phyloP scores from a whole-genome alignment of 2,797 vertebrate genomes.

The Octomys mimax region DNA sequence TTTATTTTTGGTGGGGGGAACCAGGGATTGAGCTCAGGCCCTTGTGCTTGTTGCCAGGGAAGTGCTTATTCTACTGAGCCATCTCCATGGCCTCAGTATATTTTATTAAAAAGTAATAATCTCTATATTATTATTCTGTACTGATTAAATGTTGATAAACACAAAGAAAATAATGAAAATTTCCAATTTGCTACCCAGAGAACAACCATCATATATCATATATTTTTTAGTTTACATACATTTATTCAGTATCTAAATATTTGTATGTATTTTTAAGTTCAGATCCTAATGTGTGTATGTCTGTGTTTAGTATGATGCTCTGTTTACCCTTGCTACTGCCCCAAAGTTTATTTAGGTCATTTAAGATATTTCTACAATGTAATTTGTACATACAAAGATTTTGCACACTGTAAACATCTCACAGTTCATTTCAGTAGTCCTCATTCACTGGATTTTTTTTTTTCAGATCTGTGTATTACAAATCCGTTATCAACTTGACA shows the following conservation, averaged over 20 bases:
- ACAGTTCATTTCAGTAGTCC: neutral
- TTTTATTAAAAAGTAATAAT: neutral
- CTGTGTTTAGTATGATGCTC: neutral
- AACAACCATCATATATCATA: slow-evolving; percentile 20
- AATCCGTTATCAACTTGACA: neutral
- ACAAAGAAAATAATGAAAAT: neutral
- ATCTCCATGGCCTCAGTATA: neutral
- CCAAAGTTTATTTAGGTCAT: neutral
- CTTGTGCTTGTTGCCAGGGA: too few species aligned
- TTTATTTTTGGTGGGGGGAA: too few species aligned
- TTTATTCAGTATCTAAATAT: neutral
- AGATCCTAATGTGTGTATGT: slow-evolving; percentile 7
- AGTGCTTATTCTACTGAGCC: too few species aligned
- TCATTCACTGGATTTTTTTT: neutral
- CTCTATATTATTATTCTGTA: neutral
- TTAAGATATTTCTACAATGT: neutral
- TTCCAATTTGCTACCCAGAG: neutral
- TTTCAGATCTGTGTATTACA: neutral
- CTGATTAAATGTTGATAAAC: neutral
- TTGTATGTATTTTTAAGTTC: slow-evolving; percentile 34
- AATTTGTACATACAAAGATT: neutral
- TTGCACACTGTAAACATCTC: neutral
- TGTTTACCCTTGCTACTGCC: neutral
- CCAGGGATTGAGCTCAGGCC: too few species aligned
- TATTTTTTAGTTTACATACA: slow-evolving; percentile 32